Base-by-base conservation (phyloP, 2,888 invertebrate genomes). In the Leptogaster cylindrica region DNA sequence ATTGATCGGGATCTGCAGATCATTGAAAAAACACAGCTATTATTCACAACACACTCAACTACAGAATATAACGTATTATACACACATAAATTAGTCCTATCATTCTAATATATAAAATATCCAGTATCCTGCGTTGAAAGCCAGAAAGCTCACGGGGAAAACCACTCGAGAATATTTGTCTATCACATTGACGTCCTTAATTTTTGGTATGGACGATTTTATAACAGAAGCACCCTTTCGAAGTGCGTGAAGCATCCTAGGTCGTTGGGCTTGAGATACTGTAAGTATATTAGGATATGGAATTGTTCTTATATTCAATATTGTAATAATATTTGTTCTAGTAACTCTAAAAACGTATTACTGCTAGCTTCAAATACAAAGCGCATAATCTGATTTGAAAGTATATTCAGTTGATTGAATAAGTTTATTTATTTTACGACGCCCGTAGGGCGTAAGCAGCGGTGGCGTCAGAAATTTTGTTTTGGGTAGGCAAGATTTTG, bases 41-140 rank as follows among this genome's bases (percentile, higher is more conserved):
- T 44, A 61, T 28, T 61, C 44, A 61, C 27, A 61, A 27, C 61
- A 44, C 25, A 33, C 23, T 16, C 36, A 44, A 44, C 61, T 44
- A 41, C 44, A 61, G 44, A 44, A 25, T 16, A 61, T n/a, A 44
- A 44, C 28, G 12, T 16, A 61, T 44, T 61, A 61, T 44, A 44
- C 61, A 61, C 61, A 61, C 44, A 20, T 25, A 44, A 28, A 44
- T 44, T 44, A 20, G 16, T 61, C 41, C 61, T 65, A 65, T 65
- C 52, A 88, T 83, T 89, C 88, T 73, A 90, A 84, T 75, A 92
- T 88, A 79, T 95, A 95, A 82, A 96, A 97, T 74, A 91, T 88
- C 97, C 97, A 98, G 81, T 98, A 98, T 74, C 93, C 89, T 39
- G 92, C 89, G 81, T 98, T 98, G 84, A 98, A 98, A 73, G 96